These are phyloP conservation scores for Amphibalanus amphitrite DNA, from an alignment of 1,140 invertebrate species.

Conservation along the genomic window DNA sequence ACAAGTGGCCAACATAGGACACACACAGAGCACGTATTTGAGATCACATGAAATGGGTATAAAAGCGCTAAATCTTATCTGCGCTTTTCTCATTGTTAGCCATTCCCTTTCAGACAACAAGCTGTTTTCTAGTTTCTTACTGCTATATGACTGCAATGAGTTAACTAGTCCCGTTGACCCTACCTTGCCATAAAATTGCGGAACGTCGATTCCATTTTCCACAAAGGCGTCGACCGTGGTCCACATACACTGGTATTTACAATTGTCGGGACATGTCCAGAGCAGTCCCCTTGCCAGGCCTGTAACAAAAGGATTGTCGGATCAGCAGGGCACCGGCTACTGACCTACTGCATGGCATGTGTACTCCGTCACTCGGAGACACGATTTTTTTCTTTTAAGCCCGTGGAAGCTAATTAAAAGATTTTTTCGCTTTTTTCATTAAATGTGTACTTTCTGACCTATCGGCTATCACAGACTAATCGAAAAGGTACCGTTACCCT, in stretches of 20 bases:
- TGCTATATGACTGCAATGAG: background rate
- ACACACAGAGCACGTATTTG: no score
- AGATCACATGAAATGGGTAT: background rate
- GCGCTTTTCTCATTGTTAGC: conserved; percentile 2
- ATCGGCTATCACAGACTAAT: no score
- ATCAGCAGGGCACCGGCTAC: no score
- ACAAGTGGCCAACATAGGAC: no score
- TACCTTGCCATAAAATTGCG: conserved; percentile 95
- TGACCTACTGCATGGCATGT: no score
- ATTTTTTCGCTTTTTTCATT: no score
- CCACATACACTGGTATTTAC: conserved; percentile 86
- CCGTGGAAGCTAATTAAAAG: no score
- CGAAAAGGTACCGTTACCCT: no score
- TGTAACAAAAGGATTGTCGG: background rate
- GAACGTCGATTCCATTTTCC: conserved; percentile 44
- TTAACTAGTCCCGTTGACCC: conserved; percentile 10
- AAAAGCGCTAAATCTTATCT: background rate
- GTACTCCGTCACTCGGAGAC: no score
- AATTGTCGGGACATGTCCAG: conserved; percentile 68
- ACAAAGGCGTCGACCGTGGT: conserved; percentile 60
- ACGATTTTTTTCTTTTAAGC: no score
- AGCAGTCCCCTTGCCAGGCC: conserved; percentile 22
- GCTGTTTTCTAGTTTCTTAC: background rate
- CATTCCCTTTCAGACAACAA: background rate
- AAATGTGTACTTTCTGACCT: no score